These are phyloP conservation scores for Callipepla squamata DNA, from an alignment of 2,113 vertebrate genomes.

Conservation along the genomic window DNA sequence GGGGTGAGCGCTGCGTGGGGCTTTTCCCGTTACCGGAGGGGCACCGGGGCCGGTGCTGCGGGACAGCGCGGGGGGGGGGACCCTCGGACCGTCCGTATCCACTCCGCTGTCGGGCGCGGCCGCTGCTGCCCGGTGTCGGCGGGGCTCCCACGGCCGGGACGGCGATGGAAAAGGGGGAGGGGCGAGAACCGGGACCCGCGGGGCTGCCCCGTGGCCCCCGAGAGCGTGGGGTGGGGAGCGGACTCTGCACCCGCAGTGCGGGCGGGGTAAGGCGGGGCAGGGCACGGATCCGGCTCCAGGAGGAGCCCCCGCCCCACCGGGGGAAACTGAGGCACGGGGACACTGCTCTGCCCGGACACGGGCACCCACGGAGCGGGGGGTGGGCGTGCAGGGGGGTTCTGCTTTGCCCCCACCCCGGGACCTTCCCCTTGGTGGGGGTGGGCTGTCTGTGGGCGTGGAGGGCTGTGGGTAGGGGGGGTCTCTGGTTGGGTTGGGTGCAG, in stretches of 20 bases:
- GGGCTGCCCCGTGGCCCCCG: accelerated
- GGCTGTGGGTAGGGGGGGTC: too few species aligned
- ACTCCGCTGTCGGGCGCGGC: neutral
- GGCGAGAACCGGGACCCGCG: accelerated
- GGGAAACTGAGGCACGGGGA: neutral
- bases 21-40: too few species aligned
- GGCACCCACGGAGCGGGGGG: neutral
- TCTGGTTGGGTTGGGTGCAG: neutral
- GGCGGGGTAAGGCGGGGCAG: neutral
- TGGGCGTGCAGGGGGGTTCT: neutral
- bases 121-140: neutral
- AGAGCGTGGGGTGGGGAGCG: neutral
- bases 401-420: neutral
- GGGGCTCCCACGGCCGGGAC: neutral
- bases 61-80: neutral
- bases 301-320: too few species aligned
- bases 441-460: too few species aligned
- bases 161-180: neutral
- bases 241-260: conserved; percentile 20
- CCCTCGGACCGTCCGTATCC: neutral
- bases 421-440: neutral
- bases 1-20: too few species aligned
- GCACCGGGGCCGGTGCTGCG: too few species aligned
- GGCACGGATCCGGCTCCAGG: neutral
- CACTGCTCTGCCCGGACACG: too few species aligned